phyloP scores from a whole-genome alignment of 2,888 invertebrate genomes.

The Ethmia dodecea region DNA sequence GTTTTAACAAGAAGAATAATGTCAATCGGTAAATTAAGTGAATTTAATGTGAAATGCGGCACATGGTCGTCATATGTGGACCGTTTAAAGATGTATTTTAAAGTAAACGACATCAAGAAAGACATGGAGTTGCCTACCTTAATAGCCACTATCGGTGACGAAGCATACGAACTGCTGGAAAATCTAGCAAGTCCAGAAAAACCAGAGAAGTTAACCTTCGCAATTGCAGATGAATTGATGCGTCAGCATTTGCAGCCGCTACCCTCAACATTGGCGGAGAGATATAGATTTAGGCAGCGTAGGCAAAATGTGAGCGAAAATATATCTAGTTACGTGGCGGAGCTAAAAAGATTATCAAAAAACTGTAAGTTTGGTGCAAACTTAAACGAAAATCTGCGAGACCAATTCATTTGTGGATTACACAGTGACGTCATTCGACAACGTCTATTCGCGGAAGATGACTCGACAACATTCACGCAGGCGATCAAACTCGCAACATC shows the following conservation, averaged over 20 bases:
- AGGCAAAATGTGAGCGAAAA: slow-evolving; percentile 3
- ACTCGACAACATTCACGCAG: background rate
- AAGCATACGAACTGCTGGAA: slow-evolving; percentile 3
- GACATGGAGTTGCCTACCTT: slow-evolving; percentile 2
- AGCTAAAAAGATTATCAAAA: slow-evolving; percentile 2
- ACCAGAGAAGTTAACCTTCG: slow-evolving; percentile 4
- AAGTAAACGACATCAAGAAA: background rate
- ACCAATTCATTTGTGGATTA: slow-evolving; percentile 10
- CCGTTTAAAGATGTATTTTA: slow-evolving; percentile 1
- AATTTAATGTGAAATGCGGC: background rate
- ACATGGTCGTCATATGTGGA: background rate
- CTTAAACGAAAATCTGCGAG: slow-evolving; percentile 7
- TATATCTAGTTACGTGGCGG: slow-evolving; percentile 8
- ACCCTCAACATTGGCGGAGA: slow-evolving; percentile 8
- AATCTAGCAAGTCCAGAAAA: slow-evolving; percentile 5
- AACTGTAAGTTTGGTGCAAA: slow-evolving; percentile 3
- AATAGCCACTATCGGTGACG: slow-evolving; percentile 1
- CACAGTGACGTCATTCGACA: slow-evolving; percentile 7
- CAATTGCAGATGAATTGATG: slow-evolving; percentile 3
- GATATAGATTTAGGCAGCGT: slow-evolving; percentile 10
- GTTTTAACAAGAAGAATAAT: too few species aligned
- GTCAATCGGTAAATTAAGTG: slow-evolving; percentile 1
- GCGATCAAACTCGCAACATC: slow-evolving; percentile 2
- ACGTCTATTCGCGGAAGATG: slow-evolving; percentile 9
- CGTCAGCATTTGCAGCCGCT: slow-evolving; percentile 9